These are phyloP conservation scores for Melanotaenia trifasciata DNA, from an alignment of 2,797 vertebrate species.

Conservation along the genomic window DNA sequence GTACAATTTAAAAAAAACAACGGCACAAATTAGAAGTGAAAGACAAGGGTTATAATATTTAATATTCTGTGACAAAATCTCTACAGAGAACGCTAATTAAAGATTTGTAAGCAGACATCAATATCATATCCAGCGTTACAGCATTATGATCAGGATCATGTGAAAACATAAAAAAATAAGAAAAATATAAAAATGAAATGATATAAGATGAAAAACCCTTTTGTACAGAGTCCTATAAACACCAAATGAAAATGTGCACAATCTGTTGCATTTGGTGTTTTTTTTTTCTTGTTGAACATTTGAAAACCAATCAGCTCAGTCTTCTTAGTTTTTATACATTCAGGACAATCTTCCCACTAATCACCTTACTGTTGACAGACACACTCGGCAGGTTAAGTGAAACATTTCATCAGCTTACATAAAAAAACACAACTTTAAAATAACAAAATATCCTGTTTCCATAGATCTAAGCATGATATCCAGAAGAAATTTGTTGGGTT, in stretches of 20 bases:
- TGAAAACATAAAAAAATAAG: constrained; percentile 52
- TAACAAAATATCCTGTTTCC: constrained; percentile 18
- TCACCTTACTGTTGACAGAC: constrained; percentile 25
- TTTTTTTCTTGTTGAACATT: constrained; percentile 33
- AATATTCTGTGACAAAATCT: constrained; percentile 85
- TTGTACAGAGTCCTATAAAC: constrained; percentile 41
- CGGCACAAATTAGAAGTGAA: constrained; percentile 42
- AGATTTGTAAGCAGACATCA: constrained; percentile 82
- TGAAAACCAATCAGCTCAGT: constrained; percentile 41
- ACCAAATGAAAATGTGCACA: constrained; percentile 62
- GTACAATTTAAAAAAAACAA: constrained; percentile 1
- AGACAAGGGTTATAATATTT: constrained; percentile 82
- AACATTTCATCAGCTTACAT: constrained; percentile 22
- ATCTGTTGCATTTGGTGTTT: constrained; percentile 53
- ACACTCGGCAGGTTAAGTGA: constrained; percentile 42
- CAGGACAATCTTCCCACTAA: constrained; percentile 50
- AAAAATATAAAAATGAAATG: constrained; percentile 60
- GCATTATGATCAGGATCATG: constrained; percentile 71
- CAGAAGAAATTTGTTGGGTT: constrained; percentile 8
- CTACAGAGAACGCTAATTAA: constrained; percentile 82
- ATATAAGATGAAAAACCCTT: constrained; percentile 46
- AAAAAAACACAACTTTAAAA: constrained; percentile 20
- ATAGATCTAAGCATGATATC: constrained; percentile 15
- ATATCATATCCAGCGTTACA: constrained; percentile 81
- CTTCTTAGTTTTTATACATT: constrained; percentile 71